Evolutionary conservation across 2,113 vertebrate species (phyloP).

Genomic region (Corythaeola cristata): DNA sequence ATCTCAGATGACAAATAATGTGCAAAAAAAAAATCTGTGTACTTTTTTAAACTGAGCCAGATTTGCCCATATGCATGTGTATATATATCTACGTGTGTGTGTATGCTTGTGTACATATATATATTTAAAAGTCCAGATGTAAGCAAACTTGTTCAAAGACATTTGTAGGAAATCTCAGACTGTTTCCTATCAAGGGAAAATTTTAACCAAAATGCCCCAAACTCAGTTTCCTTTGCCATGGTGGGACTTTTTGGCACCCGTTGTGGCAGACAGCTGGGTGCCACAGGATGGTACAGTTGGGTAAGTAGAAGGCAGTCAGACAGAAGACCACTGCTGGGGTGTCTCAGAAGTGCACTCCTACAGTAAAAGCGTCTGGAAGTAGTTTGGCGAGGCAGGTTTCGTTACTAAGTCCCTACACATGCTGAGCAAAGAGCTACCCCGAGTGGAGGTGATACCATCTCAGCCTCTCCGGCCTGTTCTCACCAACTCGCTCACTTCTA

Average conservation of each 20-base stretch:
- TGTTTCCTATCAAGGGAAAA: too few relatives aligned
- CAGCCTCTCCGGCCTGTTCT: not conserved
- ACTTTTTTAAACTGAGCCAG: not conserved
- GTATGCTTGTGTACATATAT: not conserved
- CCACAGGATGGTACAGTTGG: too few relatives aligned
- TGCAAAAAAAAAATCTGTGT: not conserved
- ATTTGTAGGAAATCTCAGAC: not conserved
- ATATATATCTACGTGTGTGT: not conserved
- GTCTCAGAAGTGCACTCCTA: not conserved
- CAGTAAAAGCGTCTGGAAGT: not conserved
- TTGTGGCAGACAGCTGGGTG: not conserved
- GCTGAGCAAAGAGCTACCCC: not conserved
- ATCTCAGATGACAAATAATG: not conserved
- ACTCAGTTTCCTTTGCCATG: not conserved
- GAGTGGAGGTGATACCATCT: not conserved
- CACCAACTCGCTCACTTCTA: not conserved
- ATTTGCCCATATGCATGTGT: fast-evolving
- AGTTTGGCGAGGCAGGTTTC: not conserved
- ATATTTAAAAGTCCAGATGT: too few relatives aligned
- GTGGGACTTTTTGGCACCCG: not conserved
- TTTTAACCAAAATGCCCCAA: not conserved
- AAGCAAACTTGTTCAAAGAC: not conserved
- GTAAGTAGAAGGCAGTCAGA: not conserved
- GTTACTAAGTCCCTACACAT: fast-evolving
- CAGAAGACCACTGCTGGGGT: not conserved